phyloP scores from a whole-genome alignment of 2,888 invertebrate genomes.

The Nymphalis c-album region DNA sequence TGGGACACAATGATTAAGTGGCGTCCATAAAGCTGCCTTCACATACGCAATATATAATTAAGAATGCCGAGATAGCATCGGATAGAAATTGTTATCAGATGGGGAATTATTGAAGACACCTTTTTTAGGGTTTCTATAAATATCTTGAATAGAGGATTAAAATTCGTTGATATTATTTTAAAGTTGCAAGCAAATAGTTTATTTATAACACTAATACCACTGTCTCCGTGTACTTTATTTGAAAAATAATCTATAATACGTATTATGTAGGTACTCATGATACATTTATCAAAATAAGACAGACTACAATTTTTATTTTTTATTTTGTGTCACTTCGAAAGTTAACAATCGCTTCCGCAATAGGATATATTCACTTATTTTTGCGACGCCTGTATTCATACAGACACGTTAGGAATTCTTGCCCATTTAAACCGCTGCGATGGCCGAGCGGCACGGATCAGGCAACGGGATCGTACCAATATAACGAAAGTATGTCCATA shows the following conservation, averaged over 20 bases:
- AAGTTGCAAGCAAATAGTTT: not conserved
- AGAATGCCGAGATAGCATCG: constrained; percentile 25
- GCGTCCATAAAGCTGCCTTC: constrained; percentile 35
- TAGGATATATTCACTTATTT: not conserved
- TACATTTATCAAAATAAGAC: too few relatives aligned
- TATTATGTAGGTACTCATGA: too few relatives aligned
- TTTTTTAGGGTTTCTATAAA: constrained; percentile 4
- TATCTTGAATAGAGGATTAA: not conserved
- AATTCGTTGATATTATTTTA: not conserved
- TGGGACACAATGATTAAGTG: constrained; percentile 50
- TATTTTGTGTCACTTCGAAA: too few relatives aligned
- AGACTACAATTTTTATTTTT: too few relatives aligned
- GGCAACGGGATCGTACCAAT: not conserved
- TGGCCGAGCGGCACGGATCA: too few relatives aligned
- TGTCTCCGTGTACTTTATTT: not conserved
- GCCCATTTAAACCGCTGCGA: too few relatives aligned
- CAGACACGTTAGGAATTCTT: too few relatives aligned
- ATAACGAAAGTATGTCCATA: constrained; percentile 15
- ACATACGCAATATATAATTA: constrained; percentile 34
- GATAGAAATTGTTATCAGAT: constrained; percentile 14
- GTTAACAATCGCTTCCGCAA: too few relatives aligned
- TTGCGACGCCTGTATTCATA: too few relatives aligned
- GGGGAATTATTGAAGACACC: constrained; percentile 6
- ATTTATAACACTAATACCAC: too few relatives aligned
- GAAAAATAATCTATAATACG: too few relatives aligned